Percentiles rank a stretch among this genome's conserved stretches.
Evolutionary conservation across 2,113 vertebrate species (phyloP).

Genomic region (Leptobrachium leishanense): DNA sequence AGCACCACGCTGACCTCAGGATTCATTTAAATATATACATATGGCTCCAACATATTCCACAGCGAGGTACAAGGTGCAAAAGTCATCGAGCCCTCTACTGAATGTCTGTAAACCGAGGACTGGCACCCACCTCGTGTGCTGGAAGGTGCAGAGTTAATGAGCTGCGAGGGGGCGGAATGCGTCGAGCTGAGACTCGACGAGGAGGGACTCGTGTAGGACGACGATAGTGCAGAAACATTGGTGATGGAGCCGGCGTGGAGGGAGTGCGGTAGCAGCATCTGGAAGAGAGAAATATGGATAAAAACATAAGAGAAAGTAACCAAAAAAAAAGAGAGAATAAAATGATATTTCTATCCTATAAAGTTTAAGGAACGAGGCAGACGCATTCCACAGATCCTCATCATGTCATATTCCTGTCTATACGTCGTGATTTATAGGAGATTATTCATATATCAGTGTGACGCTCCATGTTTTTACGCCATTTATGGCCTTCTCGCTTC

Average conservation of each 20-base stretch:
- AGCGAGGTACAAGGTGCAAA: no score
- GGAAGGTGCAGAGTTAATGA: constrained; percentile 88
- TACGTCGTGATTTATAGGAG: no score
- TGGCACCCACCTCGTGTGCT: constrained; percentile 85
- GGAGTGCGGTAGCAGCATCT: constrained; percentile 61
- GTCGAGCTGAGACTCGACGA: constrained; percentile 94
- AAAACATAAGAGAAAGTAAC: constrained; percentile 51
- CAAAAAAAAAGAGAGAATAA: rapidly evolving
- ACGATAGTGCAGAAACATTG: constrained; percentile 66
- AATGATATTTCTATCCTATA: not conserved
- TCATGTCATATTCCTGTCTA: no score
- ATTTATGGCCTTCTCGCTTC: no score
- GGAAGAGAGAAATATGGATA: constrained; percentile 54
- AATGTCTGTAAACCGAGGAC: not conserved
- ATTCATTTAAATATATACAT: no score
- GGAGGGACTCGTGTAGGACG: constrained; percentile 86
- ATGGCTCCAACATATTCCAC: no score
- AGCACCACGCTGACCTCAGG: no score
- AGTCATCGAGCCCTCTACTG: no score
- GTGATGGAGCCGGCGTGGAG: constrained; percentile 66
- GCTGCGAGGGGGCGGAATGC: constrained; percentile 89
- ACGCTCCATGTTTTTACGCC: no score
- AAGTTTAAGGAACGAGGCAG: no score
- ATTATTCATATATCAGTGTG: no score
- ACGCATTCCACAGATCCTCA: no score